Base-by-base conservation (phyloP, 2,797 vertebrate species). In the Arnoldichthys spilopterus region DNA sequence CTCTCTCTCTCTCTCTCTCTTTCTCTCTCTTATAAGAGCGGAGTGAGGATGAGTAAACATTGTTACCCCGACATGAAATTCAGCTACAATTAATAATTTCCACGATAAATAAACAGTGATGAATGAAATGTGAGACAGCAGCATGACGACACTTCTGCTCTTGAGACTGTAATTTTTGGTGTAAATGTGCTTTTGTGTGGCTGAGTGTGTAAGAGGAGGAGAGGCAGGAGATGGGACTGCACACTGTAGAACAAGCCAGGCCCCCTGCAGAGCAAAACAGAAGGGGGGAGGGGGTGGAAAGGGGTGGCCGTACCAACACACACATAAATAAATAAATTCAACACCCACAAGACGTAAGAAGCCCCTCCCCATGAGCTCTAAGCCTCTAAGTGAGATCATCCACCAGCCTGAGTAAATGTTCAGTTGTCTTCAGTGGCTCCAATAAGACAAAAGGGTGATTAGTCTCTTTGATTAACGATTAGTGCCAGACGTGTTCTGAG, bases 391-490 rank as follows among this genome's bases (percentile, higher is more conserved):
- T 71, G 69, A 49, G 51, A 76, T 56, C 51, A 67, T 59, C 30
- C 34, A 34, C 51, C 66, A 67, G 45, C 30, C 49, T n/a, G 28
- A 37, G 24, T 49, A 68, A 54, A 62, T 43, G 47, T 74, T 74
- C 69, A 64, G 47, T 1, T 3, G 51, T 70, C 74, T 56, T 26
- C 58, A 58, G 45, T 34, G 66, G 12, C 15, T 8, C 20, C 30
- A 22, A 16, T 34, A 34, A 16, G 51, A 56, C 54, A 76, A 76
- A 76, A 51, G 43, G 3, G 22, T 11, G 30, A 51, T 72, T 76
- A 9, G 61, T 67, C 75, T n/a, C 61, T 81, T 71, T 76, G 43
- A 72, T 51, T 49, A 32, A 59, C 43, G 40, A 56, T 74, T 18
- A 22, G 43, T 63, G n/a, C 62, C 18, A 30, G 72, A 32, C 59